phyloP scores from a whole-genome alignment of 1,140 invertebrate species.

The Pseudomyrmex dendroicus region DNA sequence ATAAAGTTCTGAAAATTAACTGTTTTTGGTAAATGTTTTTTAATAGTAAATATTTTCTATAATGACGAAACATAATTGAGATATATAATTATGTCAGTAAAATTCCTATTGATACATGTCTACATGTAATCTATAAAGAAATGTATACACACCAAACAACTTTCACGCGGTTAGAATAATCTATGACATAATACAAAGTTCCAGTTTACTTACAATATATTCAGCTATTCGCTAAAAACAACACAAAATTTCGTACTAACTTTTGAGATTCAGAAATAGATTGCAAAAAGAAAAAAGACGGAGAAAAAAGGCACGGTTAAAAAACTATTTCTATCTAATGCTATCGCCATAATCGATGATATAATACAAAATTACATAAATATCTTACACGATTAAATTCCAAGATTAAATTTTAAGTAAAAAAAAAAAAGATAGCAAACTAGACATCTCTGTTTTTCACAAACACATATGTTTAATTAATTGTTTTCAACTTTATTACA shows the following conservation, averaged over 20 bases:
- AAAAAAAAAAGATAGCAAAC: background rate
- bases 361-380: conserved; percentile 56
- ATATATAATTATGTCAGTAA: background rate
- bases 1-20: background rate
- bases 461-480: background rate
- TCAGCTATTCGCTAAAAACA: background rate
- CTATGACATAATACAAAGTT: background rate
- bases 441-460: background rate
- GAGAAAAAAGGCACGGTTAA: conserved; percentile 39
- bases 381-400: background rate
- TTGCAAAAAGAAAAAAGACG: background rate
- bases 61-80: background rate
- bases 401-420: background rate
- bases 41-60: background rate
- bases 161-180: conserved; percentile 41
- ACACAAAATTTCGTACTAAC: conserved; percentile 14
- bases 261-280: conserved; percentile 2
- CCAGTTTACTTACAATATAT: background rate
- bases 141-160: conserved; percentile 2
- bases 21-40: background rate
- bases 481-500: too few species aligned
- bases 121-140: background rate
- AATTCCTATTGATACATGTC: background rate
- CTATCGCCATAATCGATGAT: conserved; percentile 47
- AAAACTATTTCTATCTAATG: conserved; percentile 62